Base-by-base conservation (phyloP, 2,797 vertebrate genomes). In the Myripristis jacobus region DNA sequence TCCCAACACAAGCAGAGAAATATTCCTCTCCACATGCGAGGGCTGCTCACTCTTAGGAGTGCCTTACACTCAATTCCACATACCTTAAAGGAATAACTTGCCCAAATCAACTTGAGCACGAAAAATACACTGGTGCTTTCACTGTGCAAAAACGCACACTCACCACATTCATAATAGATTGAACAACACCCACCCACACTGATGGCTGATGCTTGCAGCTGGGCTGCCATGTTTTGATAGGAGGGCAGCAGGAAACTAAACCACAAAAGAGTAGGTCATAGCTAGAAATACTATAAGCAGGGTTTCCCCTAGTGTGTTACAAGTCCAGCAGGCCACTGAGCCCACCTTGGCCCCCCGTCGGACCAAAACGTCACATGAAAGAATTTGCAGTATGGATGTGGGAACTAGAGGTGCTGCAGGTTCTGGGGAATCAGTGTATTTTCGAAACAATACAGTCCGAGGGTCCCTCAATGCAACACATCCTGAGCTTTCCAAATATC, bases 151-250 rank as follows among this genome's bases (percentile, higher is more conserved):
- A 68, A 41, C 12, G 66, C 74, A 72, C 67, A 75, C 38, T 76
- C 66, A 71, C 27, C 19, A 73, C 62, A 77, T 70, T 81, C 41
- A 78, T 61, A 67, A 70, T 52, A 54, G 58, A 83, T 64, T 66
- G 22, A 70, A 60, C 62, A 72, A 43, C 38, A 57, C 21, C 56
- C 41, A 9, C 65, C 61, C 46, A 61, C 19, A 0, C 66, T 43
- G 11, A 72, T 27, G 51, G 38, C 41, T 55, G 68, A 48, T 57
- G 61, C 46, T 44, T 43, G 58, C 76, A 0, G 1, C 58, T 68
- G 44, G 66, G 29, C 66, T 22, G 47, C 25, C 47, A 66, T 64
- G 61, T 66, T 77, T 79, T 48, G 51, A 43, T 34, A 52, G 5
- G 29, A 51, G 50, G 10, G 63, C 65, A 57, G 52, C 56, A 25